Conservation (phyloP, 2,888 invertebrate species). For the Oscheius sp. region DNA sequence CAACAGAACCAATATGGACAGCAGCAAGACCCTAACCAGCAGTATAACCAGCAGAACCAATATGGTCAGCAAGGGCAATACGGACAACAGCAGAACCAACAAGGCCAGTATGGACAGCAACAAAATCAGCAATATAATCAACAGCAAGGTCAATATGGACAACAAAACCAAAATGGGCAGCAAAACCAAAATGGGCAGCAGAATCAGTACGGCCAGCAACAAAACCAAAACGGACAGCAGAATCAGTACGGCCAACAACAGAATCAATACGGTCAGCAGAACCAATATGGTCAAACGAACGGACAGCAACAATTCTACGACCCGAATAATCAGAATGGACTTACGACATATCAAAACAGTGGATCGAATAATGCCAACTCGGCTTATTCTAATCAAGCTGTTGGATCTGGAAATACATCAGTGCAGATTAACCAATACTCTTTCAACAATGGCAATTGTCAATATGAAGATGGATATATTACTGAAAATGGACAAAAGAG, state of each 20-base stretch:
- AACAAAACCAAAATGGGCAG: background rate
- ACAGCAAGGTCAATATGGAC: background rate
- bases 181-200: background rate
- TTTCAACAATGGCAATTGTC: slow-evolving; percentile 53
- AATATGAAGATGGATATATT: slow-evolving; percentile 45
- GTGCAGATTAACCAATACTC: slow-evolving; percentile 48
- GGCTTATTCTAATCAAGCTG: slow-evolving; percentile 22
- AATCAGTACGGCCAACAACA: too few species aligned
- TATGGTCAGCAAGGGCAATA: slow-evolving; percentile 1
- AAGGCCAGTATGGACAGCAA: background rate
- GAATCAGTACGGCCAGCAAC: slow-evolving; percentile 2
- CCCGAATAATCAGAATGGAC: slow-evolving; percentile 9
- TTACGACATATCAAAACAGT: slow-evolving; percentile 22
- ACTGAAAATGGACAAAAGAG: slow-evolving; percentile 48
- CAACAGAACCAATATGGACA: background rate
- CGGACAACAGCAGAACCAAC: slow-evolving; percentile 18
- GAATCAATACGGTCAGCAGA: slow-evolving; percentile 7
- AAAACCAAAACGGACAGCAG: background rate
- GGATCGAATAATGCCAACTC: slow-evolving; percentile 17
- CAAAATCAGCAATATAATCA: background rate
- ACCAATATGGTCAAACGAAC: slow-evolving; percentile 3
- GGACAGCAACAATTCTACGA: slow-evolving; percentile 15
- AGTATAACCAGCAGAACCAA: background rate
- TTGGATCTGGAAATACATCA: slow-evolving; percentile 32
- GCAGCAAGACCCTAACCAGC: too few species aligned